Conservation (phyloP, 2,113 vertebrate genomes). For the Leptodactylus fuscus region DNA sequence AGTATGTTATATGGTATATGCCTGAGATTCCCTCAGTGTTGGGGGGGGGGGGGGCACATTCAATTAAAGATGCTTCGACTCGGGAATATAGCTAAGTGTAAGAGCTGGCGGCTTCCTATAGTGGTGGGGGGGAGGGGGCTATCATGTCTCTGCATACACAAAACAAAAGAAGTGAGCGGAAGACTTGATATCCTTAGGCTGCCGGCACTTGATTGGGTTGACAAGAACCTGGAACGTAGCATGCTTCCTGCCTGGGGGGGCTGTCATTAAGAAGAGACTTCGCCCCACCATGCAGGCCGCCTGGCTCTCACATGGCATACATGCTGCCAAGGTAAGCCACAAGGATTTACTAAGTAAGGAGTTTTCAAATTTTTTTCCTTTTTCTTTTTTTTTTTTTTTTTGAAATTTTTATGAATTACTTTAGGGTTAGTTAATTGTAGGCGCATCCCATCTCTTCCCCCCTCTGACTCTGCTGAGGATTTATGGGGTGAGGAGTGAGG, state of each 20-base stretch:
- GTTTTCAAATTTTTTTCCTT: too few species aligned
- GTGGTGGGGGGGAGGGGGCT: constrained; percentile 10
- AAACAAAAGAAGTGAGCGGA: constrained; percentile 47
- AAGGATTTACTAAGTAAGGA: neutral
- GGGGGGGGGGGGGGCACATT: neutral
- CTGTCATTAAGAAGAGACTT: neutral
- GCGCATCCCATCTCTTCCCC: too few species aligned
- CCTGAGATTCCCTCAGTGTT: too few species aligned
- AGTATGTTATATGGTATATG: too few species aligned
- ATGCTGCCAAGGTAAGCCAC: neutral
- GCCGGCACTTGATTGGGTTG: constrained; percentile 30
- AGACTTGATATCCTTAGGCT: constrained; percentile 35
- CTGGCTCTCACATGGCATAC: neutral
- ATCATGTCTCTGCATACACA: constrained; percentile 16
- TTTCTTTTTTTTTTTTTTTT: too few species aligned
- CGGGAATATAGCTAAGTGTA: neutral
- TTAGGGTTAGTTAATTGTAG: too few species aligned
- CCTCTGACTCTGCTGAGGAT: too few species aligned
- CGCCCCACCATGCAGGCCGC: neutral
- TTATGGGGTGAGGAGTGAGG: too few species aligned
- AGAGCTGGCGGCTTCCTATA: constrained; percentile 3
- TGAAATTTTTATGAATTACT: too few species aligned
- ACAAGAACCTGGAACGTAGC: constrained; percentile 28
- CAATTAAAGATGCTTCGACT: neutral
- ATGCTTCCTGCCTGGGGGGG: constrained; percentile 13